phyloP scores from a whole-genome alignment of 2,113 vertebrate genomes.

The Brachyhypopomus gauderio region DNA sequence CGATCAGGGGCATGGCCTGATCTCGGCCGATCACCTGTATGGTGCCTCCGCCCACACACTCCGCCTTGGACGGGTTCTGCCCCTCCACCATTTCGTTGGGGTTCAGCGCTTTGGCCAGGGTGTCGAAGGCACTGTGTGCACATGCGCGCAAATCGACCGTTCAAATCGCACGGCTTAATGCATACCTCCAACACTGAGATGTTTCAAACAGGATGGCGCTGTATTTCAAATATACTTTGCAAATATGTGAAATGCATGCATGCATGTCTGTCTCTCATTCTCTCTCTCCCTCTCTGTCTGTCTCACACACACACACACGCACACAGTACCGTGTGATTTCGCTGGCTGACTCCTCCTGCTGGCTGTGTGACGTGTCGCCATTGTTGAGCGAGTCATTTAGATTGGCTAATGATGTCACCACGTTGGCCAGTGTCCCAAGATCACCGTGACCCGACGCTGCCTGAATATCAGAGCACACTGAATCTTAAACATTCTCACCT shows the following conservation, averaged over 20 bases:
- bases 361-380: constrained; percentile 84
- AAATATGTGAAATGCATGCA: no score
- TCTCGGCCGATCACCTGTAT: constrained; percentile 96
- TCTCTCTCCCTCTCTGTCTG: no score
- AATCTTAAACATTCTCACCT: not conserved
- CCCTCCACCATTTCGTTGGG: constrained; percentile 78
- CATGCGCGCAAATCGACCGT: not conserved
- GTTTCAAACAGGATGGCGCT: not conserved
- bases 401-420: constrained; percentile 94
- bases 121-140: constrained; percentile 91
- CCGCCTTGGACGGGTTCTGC: constrained; percentile 78
- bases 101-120: constrained; percentile 97
- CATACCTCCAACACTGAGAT: not conserved
- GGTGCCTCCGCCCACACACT: constrained; percentile 81
- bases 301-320: constrained; percentile 7
- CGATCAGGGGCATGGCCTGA: constrained; percentile 95
- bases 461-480: constrained; percentile 62
- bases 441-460: constrained; percentile 89
- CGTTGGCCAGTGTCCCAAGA: constrained; percentile 94
- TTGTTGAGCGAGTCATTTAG: constrained; percentile 86
- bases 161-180: not conserved
- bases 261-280: constrained; percentile 3
- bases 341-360: constrained; percentile 87
- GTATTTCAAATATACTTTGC: no score
- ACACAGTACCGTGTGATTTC: constrained; percentile 85